A percentile compares a stretch with the other conserved stretches of the same genome.
Conservation (phyloP, 2,888 invertebrate genomes). For the Archips crataeganus region DNA sequence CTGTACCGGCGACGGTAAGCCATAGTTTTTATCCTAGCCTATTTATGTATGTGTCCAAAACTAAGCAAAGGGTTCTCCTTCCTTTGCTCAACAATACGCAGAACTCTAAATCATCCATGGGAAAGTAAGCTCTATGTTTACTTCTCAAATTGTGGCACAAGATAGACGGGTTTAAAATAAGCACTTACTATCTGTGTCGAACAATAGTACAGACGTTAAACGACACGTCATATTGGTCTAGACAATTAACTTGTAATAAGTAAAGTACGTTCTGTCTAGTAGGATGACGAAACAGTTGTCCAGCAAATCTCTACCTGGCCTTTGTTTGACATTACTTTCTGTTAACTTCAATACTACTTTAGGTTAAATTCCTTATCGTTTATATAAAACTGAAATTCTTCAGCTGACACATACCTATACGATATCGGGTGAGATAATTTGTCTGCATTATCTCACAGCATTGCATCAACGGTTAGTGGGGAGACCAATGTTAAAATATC, state of each 20-base stretch:
- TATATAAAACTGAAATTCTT: neutral
- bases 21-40: no score
- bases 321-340: neutral
- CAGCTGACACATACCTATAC: neutral
- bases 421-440: neutral
- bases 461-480: neutral
- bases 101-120: no score
- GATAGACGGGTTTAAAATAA: no score
- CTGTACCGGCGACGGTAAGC: conserved; percentile 97
- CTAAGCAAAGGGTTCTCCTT: no score
- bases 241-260: neutral
- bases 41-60: no score
- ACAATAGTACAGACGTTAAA: no score
- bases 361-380: neutral
- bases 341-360: neutral
- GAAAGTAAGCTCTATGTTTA: no score
- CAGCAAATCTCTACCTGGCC: neutral
- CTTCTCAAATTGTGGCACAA: no score
- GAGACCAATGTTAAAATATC: neutral
- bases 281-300: neutral
- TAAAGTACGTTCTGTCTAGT: neutral
- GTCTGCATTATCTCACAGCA: conserved; percentile 3
- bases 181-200: no score
- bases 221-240: no score
- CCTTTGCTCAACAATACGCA: no score